Base-by-base conservation (phyloP, 2,797 vertebrate species). In the Hydrolagus colliei region DNA sequence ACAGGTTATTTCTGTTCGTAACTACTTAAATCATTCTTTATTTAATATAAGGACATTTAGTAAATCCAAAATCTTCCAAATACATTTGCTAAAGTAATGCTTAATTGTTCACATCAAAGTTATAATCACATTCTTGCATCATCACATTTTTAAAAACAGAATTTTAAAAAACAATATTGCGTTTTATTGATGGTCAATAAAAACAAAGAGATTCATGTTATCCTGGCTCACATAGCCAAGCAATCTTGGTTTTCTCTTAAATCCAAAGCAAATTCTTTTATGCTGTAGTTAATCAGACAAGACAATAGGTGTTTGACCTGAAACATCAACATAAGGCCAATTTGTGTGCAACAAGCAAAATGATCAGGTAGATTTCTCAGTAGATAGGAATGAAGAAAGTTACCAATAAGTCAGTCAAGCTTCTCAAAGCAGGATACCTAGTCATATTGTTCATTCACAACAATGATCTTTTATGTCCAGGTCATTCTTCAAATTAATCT, bases 51-150 rank as follows among this genome's bases (percentile, higher is more conserved):
- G 52, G 61, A 65, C 22, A 82, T 84, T 52, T 77, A 9, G 59
- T 71, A 84, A 35, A 77, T 59, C 2, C 65, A 84, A 80, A 84
- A 71, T 84, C 8, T 35, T 35, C n/a, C 13, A 84, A 84, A 84
- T 32, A 67, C 65, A 84, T 84, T 84, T 84, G 67, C 22, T n/a
- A 71, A 14, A 41, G 32, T 27, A 79, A 68, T 18, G 41, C 41
- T 63, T 65, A 27, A 32, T 14, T 32, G 22, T 80, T 80, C n/a
- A 14, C 61, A 82, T 68, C 11, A 9, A 41, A 65, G 32, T 35
- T 32, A 10, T 18, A 32, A 65, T 13, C 14, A 35, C 14, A 32
- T 73, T 73, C 35, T 82, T 62, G 68, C 79, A 82, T 67, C 67
- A 80, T 67, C 9, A 82, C 67, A 18, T 82, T 35, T 20, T 68